phyloP scores from a whole-genome alignment of 2,797 vertebrate species.

The Rallus crepitans region DNA sequence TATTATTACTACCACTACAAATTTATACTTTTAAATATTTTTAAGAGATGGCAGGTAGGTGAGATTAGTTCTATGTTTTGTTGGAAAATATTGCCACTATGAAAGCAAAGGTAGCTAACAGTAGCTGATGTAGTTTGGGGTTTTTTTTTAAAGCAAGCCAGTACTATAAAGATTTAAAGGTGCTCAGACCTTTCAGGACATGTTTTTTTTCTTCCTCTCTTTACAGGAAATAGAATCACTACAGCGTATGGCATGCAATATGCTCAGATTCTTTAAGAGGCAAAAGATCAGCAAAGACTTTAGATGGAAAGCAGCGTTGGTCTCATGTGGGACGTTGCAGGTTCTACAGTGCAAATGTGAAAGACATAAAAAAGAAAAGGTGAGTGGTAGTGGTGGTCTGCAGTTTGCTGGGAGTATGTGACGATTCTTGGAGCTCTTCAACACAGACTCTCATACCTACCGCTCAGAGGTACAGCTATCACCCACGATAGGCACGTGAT shows the following conservation, averaged over 20 bases:
- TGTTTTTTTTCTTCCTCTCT: not conserved
- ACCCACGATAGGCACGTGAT: not conserved
- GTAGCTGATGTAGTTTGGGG: not conserved
- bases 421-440: not conserved
- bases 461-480: not conserved
- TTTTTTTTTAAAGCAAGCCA: not conserved
- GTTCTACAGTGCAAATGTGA: conserved; percentile 59
- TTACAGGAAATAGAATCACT: conserved; percentile 67
- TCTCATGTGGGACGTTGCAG: conserved; percentile 40
- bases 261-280: conserved; percentile 44
- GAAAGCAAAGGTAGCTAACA: not conserved
- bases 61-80: not conserved
- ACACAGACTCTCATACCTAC: not conserved
- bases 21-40: not conserved
- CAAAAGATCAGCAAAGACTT: conserved; percentile 25
- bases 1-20: not conserved
- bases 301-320: conserved; percentile 7
- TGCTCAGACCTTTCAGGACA: not conserved
- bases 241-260: conserved; percentile 55
- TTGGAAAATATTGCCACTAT: not conserved
- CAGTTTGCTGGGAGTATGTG: not conserved
- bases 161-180: not conserved
- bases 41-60: not conserved
- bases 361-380: conserved; percentile 12
- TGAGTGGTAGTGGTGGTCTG: not conserved